These are phyloP conservation scores for Muscina levida DNA, from an alignment of 2,888 invertebrate genomes.

Conservation along the genomic window DNA sequence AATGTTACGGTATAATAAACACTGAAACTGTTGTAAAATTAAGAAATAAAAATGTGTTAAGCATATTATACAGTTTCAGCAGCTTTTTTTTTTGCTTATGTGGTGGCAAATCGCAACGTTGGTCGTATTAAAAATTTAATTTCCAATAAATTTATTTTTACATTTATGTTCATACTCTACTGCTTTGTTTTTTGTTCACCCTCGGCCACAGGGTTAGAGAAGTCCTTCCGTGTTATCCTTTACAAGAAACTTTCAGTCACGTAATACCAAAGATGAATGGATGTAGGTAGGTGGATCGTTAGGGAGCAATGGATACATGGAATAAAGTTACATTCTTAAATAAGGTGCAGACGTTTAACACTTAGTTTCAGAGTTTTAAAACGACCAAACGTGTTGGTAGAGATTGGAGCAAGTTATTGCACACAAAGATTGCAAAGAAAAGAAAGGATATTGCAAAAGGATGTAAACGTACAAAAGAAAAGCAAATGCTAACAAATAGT, in stretches of 20 bases:
- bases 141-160: slow-evolving; percentile 29
- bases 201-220: too few species aligned
- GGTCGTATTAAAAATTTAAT: slow-evolving; percentile 13
- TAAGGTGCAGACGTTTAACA: slow-evolving; percentile 26
- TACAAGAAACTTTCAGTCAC: too few species aligned
- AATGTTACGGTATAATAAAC: slow-evolving; percentile 24
- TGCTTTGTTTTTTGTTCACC: background rate
- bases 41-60: slow-evolving; percentile 7
- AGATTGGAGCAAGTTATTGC: slow-evolving; percentile 22
- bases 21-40: background rate
- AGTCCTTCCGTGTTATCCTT: background rate
- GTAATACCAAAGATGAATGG: too few species aligned
- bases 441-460: slow-evolving; percentile 11
- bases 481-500: slow-evolving; percentile 1
- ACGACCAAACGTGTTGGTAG: background rate
- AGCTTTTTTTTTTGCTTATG: too few species aligned
- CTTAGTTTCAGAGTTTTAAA: background rate
- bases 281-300: too few species aligned
- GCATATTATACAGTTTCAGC: background rate
- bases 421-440: slow-evolving; percentile 10
- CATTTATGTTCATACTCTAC: slow-evolving; percentile 8
- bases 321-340: slow-evolving; percentile 22
- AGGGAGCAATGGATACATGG: background rate
- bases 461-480: background rate
- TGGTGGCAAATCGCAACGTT: too few species aligned